A percentile compares a stretch with the other conserved stretches of the same genome.
Evolutionary conservation across 2,888 invertebrate species (phyloP).

Genomic region (Polydrusus tereticollis): DNA sequence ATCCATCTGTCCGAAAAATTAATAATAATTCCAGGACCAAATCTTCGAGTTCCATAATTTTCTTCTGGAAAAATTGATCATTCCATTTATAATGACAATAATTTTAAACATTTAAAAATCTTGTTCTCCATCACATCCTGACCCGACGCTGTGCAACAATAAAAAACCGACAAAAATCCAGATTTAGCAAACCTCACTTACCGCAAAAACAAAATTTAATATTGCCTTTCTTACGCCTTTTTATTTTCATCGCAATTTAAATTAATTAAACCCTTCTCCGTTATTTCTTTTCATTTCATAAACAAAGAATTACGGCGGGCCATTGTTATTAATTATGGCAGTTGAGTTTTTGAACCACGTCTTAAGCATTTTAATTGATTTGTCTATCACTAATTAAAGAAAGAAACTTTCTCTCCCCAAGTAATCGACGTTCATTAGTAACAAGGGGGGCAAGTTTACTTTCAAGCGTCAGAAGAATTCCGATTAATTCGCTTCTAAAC

Average conservation of each 20-base stretch:
- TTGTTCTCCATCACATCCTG: background rate
- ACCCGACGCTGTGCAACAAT: background rate
- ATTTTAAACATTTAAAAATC: background rate
- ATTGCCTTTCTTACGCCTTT: conserved; percentile 3
- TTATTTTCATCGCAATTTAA: conserved; percentile 11
- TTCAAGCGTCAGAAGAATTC: conserved; percentile 32
- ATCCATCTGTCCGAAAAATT: no score
- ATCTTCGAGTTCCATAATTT: no score
- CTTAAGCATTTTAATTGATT: conserved; percentile 37
- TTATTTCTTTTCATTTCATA: conserved; percentile 31
- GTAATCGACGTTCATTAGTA: conserved; percentile 16
- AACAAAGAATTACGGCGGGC: conserved; percentile 35
- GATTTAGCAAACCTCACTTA: background rate
- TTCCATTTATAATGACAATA: no score
- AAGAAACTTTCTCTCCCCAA: conserved; percentile 29
- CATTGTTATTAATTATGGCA: conserved; percentile 29
- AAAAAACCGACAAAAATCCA: background rate
- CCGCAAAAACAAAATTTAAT: conserved; percentile 1
- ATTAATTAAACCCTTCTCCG: conserved; percentile 16
- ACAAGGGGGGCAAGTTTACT: background rate
- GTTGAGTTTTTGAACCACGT: conserved; percentile 23
- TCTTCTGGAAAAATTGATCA: no score
- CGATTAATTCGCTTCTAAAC: conserved; percentile 30
- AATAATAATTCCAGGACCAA: no score
- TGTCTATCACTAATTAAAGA: conserved; percentile 37